phyloP scores from a whole-genome alignment of 2,113 vertebrate genomes.

The Thunnus maccoyii region DNA sequence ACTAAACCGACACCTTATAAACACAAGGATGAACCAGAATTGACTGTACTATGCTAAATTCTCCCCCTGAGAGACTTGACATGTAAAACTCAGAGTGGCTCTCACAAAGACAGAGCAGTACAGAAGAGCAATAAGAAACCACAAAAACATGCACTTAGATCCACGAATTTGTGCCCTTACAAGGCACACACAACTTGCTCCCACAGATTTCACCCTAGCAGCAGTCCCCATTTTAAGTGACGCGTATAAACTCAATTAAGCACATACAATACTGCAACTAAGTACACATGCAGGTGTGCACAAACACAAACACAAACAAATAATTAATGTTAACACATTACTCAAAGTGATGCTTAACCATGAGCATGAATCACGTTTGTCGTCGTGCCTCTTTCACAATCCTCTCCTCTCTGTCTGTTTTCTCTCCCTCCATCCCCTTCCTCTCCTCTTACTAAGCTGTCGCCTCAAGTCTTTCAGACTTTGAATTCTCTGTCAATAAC shows the following conservation, averaged over 20 bases:
- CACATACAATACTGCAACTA: background rate
- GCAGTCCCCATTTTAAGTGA: conserved; percentile 14
- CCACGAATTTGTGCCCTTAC: background rate
- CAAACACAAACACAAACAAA: conserved; percentile 37
- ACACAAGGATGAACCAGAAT: no score
- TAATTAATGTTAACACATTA: conserved; percentile 49
- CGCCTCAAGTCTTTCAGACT: conserved; percentile 79
- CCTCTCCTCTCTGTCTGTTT: conserved; percentile 34
- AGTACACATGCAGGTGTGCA: conserved; percentile 33
- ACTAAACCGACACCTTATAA: no score
- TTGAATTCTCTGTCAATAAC: conserved; percentile 87
- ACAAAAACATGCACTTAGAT: background rate
- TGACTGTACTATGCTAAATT: no score
- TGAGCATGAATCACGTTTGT: conserved; percentile 32
- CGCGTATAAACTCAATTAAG: conserved; percentile 33
- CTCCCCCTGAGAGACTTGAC: no score
- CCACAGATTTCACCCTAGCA: conserved; percentile 19
- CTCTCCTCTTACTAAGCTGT: conserved; percentile 69
- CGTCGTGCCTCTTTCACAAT: conserved; percentile 15
- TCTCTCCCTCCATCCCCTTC: conserved; percentile 38
- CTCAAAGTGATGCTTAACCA: conserved; percentile 36
- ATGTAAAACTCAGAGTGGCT: no score
- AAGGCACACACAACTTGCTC: background rate
- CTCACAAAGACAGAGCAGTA: no score
- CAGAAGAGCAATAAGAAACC: background rate